A percentile compares a stretch with the other conserved stretches of the same genome.
Conservation (phyloP, 1,140 invertebrate species). For the Palaemon carinicauda region DNA sequence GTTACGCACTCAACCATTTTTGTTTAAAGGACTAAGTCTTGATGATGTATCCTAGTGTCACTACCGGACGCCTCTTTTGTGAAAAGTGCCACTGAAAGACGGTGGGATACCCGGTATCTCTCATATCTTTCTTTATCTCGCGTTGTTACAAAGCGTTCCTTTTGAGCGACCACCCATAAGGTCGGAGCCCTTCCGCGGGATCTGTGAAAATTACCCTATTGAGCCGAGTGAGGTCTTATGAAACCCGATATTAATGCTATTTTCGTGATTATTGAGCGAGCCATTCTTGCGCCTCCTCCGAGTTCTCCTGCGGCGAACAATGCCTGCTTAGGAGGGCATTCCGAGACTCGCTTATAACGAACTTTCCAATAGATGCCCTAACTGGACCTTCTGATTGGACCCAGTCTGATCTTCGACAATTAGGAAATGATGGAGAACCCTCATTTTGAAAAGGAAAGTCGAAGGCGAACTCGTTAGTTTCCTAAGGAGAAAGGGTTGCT, state of each 20-base stretch:
- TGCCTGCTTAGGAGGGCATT: conserved; percentile 12
- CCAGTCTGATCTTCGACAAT: no score
- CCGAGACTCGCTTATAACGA: conserved; percentile 8
- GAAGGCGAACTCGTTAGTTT: not conserved
- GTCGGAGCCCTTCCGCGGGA: conserved; percentile 15
- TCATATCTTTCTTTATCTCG: no score
- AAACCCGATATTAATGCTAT: conserved; percentile 51
- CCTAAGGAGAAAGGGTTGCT: not conserved
- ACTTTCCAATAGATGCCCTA: not conserved
- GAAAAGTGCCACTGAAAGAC: no score
- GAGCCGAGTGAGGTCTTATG: conserved; percentile 31
- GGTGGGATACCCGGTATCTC: no score
- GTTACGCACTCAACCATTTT: no score
- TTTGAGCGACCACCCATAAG: conserved; percentile 34
- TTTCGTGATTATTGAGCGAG: conserved; percentile 50
- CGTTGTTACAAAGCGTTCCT: not conserved
- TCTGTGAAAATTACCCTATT: conserved; percentile 33
- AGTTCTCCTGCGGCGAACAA: conserved; percentile 43
- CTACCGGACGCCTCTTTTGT: no score
- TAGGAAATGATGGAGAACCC: no score
- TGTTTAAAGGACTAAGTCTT: no score
- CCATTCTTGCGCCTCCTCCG: conserved; percentile 36
- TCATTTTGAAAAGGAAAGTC: not conserved
- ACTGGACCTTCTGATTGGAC: no score
- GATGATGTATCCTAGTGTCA: no score